phyloP scores from a whole-genome alignment of 2,113 vertebrate genomes.

The Hippotragus niger region DNA sequence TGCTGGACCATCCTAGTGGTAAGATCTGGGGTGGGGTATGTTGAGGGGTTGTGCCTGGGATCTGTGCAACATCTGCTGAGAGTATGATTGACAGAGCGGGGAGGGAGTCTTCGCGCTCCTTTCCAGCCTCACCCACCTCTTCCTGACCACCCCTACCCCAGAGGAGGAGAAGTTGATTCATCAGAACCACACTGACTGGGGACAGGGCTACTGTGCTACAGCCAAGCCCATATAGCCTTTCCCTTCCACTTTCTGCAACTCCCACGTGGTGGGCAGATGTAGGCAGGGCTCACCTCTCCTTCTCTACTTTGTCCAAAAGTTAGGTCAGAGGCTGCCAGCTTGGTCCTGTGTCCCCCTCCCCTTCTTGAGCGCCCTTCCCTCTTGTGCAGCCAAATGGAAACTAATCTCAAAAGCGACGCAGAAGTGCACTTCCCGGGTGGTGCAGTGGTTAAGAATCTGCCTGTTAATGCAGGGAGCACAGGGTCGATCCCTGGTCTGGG shows the following conservation, averaged over 20 bases:
- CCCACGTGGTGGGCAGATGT: rapidly evolving
- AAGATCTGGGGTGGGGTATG: too few species aligned
- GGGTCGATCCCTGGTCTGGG: neutral
- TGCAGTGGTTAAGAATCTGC: neutral
- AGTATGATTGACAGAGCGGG: neutral
- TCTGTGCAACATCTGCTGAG: neutral
- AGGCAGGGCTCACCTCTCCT: neutral
- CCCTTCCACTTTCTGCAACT: neutral
- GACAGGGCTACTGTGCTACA: neutral
- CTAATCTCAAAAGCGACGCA: neutral
- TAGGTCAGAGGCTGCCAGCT: too few species aligned
- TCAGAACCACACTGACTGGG: neutral
- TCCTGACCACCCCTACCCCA: neutral
- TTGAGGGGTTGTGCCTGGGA: too few species aligned
- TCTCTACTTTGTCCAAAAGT: neutral
- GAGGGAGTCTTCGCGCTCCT: neutral
- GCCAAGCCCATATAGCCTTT: neutral
- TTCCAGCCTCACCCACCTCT: too few species aligned
- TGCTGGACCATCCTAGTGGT: neutral
- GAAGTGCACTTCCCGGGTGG: neutral
- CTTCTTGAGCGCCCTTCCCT: neutral
- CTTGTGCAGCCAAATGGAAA: neutral
- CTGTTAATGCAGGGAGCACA: neutral
- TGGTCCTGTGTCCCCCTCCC: too few species aligned
- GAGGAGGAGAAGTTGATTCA: too few species aligned